A percentile compares a stretch with the other conserved stretches of the same genome.
These are phyloP conservation scores for Lepidiolamprologus cunningtoni DNA, from an alignment of 2,113 vertebrate species.

Conservation along the genomic window DNA sequence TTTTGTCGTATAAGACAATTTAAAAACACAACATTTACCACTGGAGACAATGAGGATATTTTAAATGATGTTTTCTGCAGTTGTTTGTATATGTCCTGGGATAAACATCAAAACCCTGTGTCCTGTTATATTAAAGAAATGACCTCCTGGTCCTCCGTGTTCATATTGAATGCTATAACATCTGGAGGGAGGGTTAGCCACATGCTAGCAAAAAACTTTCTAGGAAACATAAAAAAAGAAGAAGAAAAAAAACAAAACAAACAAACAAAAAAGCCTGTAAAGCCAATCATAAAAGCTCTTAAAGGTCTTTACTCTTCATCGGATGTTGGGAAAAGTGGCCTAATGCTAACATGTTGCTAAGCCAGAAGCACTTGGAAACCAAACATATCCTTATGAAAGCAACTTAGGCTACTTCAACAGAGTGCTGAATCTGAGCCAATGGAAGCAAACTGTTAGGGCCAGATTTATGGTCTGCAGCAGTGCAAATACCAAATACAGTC, in stretches of 20 bases:
- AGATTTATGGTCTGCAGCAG: neutral
- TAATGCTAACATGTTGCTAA: neutral
- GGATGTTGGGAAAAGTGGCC: neutral
- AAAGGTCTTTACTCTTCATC: neutral
- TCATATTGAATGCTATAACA: neutral
- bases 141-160: fast-evolving
- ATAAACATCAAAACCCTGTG: neutral
- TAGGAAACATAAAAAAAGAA: neutral
- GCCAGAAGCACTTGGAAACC: neutral
- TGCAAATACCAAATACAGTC: neutral
- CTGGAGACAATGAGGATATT: neutral
- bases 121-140: neutral
- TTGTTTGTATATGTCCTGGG: fast-evolving
- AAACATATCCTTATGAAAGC: neutral
- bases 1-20: neutral
- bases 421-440: neutral
- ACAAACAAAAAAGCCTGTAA: neutral
- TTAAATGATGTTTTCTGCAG: neutral
- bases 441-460: neutral
- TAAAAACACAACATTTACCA: neutral
- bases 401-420: neutral
- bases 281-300: neutral
- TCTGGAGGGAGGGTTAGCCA: neutral
- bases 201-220: neutral
- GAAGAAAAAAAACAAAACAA: fast-evolving